phyloP scores from a whole-genome alignment of 2,113 vertebrate genomes.

The Peromyscus maniculatus region DNA sequence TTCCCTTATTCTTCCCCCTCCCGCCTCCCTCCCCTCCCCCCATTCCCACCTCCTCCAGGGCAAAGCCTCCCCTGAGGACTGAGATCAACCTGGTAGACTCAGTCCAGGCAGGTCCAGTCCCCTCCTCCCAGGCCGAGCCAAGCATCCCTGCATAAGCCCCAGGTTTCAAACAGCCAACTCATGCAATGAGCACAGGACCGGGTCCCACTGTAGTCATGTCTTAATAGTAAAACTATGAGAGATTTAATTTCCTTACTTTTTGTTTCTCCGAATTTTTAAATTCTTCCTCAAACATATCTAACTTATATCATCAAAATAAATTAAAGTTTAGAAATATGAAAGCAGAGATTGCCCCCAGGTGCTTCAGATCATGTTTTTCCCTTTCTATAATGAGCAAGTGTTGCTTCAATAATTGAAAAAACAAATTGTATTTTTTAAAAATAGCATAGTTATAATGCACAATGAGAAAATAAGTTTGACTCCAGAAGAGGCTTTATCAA shows the following conservation, averaged over 20 bases:
- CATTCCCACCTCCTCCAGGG: too few relatives aligned
- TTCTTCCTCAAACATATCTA: constrained; percentile 58
- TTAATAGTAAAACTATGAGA: not conserved
- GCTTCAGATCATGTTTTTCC: constrained; percentile 39
- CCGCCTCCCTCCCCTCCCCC: too few relatives aligned
- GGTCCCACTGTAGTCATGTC: not conserved
- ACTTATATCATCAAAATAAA: constrained; percentile 58
- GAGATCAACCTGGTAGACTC: too few relatives aligned
- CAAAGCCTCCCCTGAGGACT: too few relatives aligned
- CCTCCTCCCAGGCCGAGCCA: too few relatives aligned
- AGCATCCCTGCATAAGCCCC: too few relatives aligned
- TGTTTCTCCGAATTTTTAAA: constrained; percentile 36
- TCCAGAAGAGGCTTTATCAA: constrained; percentile 19
- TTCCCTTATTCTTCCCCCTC: too few relatives aligned
- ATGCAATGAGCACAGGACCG: too few relatives aligned
- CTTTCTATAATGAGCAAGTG: constrained; percentile 51
- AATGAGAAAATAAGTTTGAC: constrained; percentile 50
- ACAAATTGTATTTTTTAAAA: constrained; percentile 59
- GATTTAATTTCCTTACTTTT: constrained; percentile 44
- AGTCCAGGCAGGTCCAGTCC: too few relatives aligned
- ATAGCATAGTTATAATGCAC: not conserved
- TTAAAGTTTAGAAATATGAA: constrained; percentile 57
- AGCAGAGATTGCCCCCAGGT: not conserved
- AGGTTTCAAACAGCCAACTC: too few relatives aligned
- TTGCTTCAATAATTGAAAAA: constrained; percentile 61